Percentiles rank a stretch among this genome's conserved stretches.
Conservation (phyloP, 2,888 invertebrate genomes). For the Iphiclides podalirius region DNA sequence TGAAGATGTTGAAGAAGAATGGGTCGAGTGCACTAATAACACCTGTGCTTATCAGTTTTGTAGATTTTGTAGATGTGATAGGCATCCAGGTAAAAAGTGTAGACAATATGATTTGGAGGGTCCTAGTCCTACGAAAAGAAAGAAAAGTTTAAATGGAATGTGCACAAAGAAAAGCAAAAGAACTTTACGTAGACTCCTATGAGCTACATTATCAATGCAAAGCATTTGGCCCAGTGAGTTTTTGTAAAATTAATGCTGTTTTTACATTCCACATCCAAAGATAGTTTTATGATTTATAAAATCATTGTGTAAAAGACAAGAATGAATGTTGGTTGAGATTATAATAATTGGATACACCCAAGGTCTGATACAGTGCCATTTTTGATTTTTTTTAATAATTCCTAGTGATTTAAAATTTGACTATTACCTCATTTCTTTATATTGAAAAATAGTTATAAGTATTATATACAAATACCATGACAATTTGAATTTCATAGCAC, state of each 20-base stretch:
- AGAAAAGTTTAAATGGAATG: constrained; percentile 54
- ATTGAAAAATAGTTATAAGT: constrained; percentile 15
- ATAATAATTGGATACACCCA: constrained; percentile 33
- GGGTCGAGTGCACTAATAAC: constrained; percentile 74
- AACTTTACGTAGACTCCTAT: constrained; percentile 65
- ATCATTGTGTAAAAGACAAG: constrained; percentile 33
- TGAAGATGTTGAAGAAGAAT: constrained; percentile 67
- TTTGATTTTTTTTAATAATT: constrained; percentile 24
- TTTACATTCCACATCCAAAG: constrained; percentile 59
- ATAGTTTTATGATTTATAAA: constrained; percentile 35
- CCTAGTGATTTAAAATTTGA: constrained; percentile 24
- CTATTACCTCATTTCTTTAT: constrained; percentile 21
- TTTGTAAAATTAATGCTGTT: constrained; percentile 36
- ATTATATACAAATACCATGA: constrained; percentile 12
- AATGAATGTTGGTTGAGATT: constrained; percentile 31
- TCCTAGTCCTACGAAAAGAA: constrained; percentile 73
- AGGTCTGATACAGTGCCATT: constrained; percentile 44
- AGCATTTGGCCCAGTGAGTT: constrained; percentile 45
- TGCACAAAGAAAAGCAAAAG: constrained; percentile 68
- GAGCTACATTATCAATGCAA: constrained; percentile 33
- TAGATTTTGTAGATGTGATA: constrained; percentile 63
- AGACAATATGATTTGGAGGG: constrained; percentile 65
- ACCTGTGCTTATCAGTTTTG: constrained; percentile 77
- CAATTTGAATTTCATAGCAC: background rate
- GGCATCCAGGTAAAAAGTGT: constrained; percentile 66